Evolutionary conservation across 1,140 invertebrate genomes (phyloP).

Genomic region (Cotesia glomerata): DNA sequence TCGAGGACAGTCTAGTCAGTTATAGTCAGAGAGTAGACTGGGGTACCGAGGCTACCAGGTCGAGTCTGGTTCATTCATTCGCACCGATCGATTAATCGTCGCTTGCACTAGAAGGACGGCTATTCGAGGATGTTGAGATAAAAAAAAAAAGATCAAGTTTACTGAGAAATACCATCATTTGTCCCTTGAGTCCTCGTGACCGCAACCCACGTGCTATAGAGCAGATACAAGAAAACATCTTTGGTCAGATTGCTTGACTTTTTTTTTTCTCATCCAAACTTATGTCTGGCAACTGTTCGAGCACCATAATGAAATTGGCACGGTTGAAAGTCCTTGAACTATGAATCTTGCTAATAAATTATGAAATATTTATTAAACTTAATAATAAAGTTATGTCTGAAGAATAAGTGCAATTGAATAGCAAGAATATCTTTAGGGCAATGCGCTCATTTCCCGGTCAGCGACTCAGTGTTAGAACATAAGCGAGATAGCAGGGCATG

Average conservation of each 20-base stretch:
- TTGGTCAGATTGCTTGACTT: background rate
- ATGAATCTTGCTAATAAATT: background rate
- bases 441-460: constrained; percentile 2
- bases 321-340: too few relatives aligned
- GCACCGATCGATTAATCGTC: constrained; percentile 14
- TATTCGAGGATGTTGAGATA: constrained; percentile 5
- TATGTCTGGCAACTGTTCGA: background rate
- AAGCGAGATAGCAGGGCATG: background rate
- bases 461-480: background rate
- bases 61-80: constrained; percentile 30
- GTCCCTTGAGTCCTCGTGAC: constrained; percentile 5
- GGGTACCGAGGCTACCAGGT: constrained; percentile 18
- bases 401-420: background rate
- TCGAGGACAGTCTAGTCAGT: constrained; percentile 2
- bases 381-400: background rate
- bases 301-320: background rate
- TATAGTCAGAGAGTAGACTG: constrained; percentile 2
- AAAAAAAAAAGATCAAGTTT: background rate
- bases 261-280: background rate
- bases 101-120: background rate
- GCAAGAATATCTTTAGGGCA: background rate
- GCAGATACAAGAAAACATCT: background rate
- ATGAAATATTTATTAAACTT: background rate
- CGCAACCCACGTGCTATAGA: background rate
- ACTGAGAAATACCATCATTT: background rate